A percentile compares a stretch with the other conserved stretches of the same genome.
These are phyloP conservation scores for Thumatha senex DNA, from an alignment of 2,888 invertebrate species.

Conservation along the genomic window DNA sequence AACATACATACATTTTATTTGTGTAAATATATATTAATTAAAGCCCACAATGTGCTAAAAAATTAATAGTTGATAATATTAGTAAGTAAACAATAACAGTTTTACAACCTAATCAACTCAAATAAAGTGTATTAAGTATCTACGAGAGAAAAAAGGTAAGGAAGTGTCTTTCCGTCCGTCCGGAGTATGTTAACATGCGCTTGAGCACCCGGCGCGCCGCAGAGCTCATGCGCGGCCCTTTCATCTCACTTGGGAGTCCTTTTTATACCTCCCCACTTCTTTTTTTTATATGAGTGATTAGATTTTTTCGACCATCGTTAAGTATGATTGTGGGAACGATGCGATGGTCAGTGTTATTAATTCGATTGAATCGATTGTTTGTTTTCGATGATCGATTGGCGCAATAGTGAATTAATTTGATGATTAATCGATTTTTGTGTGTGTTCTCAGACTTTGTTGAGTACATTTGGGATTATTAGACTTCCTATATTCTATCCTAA, in stretches of 20 bases:
- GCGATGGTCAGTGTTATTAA: conserved; percentile 68
- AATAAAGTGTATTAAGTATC: conserved; percentile 21
- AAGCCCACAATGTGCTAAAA: no score
- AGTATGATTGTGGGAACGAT: conserved; percentile 73
- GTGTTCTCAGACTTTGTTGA: conserved; percentile 18
- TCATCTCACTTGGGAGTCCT: conserved; percentile 76
- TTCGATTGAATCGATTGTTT: conserved; percentile 66
- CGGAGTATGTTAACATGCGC: conserved; percentile 63
- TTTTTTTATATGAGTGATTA: conserved; percentile 65
- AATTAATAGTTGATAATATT: no score
- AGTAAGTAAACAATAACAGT: no score
- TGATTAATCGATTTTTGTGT: conserved; percentile 34
- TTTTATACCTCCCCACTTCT: conserved; percentile 46
- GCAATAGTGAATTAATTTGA: conserved; percentile 31
- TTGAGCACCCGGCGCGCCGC: conserved; percentile 46
- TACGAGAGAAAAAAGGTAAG: conserved; percentile 41
- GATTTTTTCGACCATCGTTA: conserved; percentile 59
- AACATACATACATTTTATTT: no score
- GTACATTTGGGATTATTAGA: conserved; percentile 22
- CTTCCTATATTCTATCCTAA: conserved; percentile 5
- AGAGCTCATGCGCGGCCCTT: conserved; percentile 54
- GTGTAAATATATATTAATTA: no score
- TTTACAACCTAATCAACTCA: conserved; percentile 30
- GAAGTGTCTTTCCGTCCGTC: conserved; percentile 64
- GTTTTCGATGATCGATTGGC: conserved; percentile 47